phyloP scores from a whole-genome alignment of 92 coral and sea anemone species.

The Heliopora coerulea region DNA sequence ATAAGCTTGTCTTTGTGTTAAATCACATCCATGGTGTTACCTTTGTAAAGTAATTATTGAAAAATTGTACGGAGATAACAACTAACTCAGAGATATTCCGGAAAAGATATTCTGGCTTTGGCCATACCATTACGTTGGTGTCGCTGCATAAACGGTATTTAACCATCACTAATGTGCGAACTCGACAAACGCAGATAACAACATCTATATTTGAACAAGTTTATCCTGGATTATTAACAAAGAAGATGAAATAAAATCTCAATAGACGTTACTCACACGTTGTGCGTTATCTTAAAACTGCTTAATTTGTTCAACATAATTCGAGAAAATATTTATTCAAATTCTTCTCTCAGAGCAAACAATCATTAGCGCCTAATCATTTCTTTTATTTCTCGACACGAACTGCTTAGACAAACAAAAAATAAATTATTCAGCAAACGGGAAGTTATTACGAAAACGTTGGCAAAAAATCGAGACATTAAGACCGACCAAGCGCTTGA shows the following conservation, averaged over 20 bases:
- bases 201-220: slow-evolving; percentile 36
- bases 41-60: slow-evolving; percentile 44
- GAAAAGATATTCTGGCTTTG: slow-evolving; percentile 30
- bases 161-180: slow-evolving; percentile 43
- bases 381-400: slow-evolving; percentile 37
- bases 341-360: slow-evolving; percentile 32
- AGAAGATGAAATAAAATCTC: slow-evolving; percentile 22
- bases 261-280: slow-evolving; percentile 27
- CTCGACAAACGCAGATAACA: slow-evolving; percentile 47
- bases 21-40: slow-evolving; percentile 41
- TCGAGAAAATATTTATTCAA: slow-evolving; percentile 43
- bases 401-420: slow-evolving; percentile 41
- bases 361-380: slow-evolving; percentile 46
- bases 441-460: slow-evolving; percentile 24
- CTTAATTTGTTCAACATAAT: slow-evolving; percentile 38
- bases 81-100: slow-evolving; percentile 31
- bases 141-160: slow-evolving; percentile 30
- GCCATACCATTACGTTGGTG: slow-evolving; percentile 14
- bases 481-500: slow-evolving; percentile 1
- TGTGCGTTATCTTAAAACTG: slow-evolving; percentile 36
- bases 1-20: slow-evolving; percentile 41
- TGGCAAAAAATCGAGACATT: background rate
- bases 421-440: slow-evolving; percentile 22
- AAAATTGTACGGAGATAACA: slow-evolving; percentile 40
- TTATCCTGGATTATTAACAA: slow-evolving; percentile 32